Percentiles rank a stretch among this genome's conserved stretches.
These are phyloP conservation scores for Pammene aurita DNA, from an alignment of 2,888 invertebrate species.

Conservation along the genomic window DNA sequence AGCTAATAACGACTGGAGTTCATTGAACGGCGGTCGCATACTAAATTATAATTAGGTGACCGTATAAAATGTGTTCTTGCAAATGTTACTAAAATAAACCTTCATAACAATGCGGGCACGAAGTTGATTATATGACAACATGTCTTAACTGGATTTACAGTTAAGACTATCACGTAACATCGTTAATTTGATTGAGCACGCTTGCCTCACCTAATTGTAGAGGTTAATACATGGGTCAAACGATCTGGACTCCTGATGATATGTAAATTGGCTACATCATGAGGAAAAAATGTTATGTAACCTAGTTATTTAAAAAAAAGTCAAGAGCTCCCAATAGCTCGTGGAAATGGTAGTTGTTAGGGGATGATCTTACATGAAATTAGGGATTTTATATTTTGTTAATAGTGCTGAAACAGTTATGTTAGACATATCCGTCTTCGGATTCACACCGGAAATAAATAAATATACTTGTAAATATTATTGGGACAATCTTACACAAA, in stretches of 20 bases:
- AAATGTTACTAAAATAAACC: slow-evolving; percentile 8
- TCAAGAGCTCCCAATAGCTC: neutral
- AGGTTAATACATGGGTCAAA: slow-evolving; percentile 33
- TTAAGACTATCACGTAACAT: neutral
- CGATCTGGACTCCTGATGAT: slow-evolving; percentile 18
- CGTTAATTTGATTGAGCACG: slow-evolving; percentile 37
- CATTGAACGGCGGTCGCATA: slow-evolving; percentile 20
- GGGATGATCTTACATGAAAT: too few species aligned
- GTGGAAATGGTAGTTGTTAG: too few species aligned
- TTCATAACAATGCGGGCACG: neutral
- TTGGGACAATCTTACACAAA: too few species aligned
- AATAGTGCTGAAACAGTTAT: too few species aligned
- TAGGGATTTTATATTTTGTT: too few species aligned
- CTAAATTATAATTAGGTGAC: slow-evolving; percentile 22
- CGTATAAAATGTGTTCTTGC: slow-evolving; percentile 1
- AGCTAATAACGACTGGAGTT: slow-evolving; percentile 29
- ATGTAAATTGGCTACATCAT: slow-evolving; percentile 5
- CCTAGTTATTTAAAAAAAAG: neutral
- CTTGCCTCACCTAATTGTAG: slow-evolving; percentile 31
- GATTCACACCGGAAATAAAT: too few species aligned
- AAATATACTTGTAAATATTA: too few species aligned
- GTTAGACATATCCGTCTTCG: too few species aligned
- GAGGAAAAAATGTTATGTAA: neutral
- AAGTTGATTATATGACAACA: too few species aligned
- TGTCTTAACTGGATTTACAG: too few species aligned